A percentile compares a stretch with the other conserved stretches of the same genome.
These are phyloP conservation scores for Druon quercuslanigerum DNA, from an alignment of 1,140 invertebrate species.

Conservation along the genomic window DNA sequence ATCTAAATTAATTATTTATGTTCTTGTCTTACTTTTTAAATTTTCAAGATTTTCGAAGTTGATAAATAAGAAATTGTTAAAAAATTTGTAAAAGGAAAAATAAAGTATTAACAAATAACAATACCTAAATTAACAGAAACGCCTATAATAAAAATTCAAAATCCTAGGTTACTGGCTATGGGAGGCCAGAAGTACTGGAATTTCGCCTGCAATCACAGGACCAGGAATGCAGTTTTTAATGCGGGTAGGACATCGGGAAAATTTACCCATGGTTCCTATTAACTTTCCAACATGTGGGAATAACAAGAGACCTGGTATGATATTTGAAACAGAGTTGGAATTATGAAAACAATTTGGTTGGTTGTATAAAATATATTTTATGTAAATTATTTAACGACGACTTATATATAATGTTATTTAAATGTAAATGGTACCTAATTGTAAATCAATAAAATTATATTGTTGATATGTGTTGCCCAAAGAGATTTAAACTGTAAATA, in stretches of 20 bases:
- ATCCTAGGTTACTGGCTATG: conserved; percentile 1
- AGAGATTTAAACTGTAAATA: too few relatives aligned
- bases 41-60: too few relatives aligned
- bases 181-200: conserved; percentile 11
- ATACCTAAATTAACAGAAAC: too few relatives aligned
- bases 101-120: too few relatives aligned
- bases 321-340: conserved; percentile 44
- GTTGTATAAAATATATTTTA: not conserved
- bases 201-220: conserved; percentile 6
- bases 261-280: conserved; percentile 58
- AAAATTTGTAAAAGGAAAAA: too few relatives aligned
- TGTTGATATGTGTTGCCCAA: too few relatives aligned
- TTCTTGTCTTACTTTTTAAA: too few relatives aligned
- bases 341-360: not conserved
- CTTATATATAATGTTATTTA: conserved; percentile 23
- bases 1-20: too few relatives aligned
- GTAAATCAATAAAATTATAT: too few relatives aligned
- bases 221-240: conserved; percentile 66
- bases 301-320: conserved; percentile 51
- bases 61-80: too few relatives aligned
- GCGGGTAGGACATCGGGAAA: conserved; percentile 59
- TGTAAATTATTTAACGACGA: not conserved
- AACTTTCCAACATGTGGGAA: conserved; percentile 68
- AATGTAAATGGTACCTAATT: too few relatives aligned
- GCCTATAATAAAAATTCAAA: too few relatives aligned